A percentile compares a stretch with the other conserved stretches of the same genome.
phyloP scores from a whole-genome alignment of 2,113 vertebrate species.

The Bagarius yarrelli region DNA sequence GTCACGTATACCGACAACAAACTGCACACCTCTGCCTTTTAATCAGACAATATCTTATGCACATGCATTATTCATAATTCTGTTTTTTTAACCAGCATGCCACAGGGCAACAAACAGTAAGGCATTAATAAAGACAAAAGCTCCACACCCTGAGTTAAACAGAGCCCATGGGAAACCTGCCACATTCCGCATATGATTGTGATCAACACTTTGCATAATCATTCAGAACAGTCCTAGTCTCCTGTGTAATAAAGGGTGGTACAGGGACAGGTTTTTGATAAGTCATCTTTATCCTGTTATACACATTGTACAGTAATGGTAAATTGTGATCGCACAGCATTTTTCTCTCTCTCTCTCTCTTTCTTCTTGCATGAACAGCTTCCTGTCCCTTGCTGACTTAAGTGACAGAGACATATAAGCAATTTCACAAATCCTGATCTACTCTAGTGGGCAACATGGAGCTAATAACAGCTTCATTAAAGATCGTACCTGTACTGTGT shows the following conservation, averaged over 20 bases:
- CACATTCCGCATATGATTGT: not conserved
- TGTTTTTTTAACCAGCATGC: not conserved
- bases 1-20: conserved; percentile 26
- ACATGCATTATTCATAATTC: conserved; percentile 19
- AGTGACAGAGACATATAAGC: not conserved
- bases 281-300: not conserved
- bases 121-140: not conserved
- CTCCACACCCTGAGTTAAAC: not conserved
- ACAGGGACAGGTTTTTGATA: not conserved
- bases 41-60: conserved; percentile 3
- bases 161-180: not conserved
- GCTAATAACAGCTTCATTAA: not conserved
- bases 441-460: not conserved
- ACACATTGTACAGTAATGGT: not conserved
- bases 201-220: not conserved
- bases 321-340: not conserved
- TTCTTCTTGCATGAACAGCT: not conserved
- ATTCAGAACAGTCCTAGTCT: not conserved
- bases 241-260: too few species aligned
- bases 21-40: conserved; percentile 13
- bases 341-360: not conserved
- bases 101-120: not conserved
- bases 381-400: not conserved
- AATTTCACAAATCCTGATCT: not conserved
- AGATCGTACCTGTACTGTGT: not conserved